A percentile compares a stretch with the other conserved stretches of the same genome.
Evolutionary conservation across 2,113 vertebrate genomes (phyloP).

Genomic region (Prinia subflava): DNA sequence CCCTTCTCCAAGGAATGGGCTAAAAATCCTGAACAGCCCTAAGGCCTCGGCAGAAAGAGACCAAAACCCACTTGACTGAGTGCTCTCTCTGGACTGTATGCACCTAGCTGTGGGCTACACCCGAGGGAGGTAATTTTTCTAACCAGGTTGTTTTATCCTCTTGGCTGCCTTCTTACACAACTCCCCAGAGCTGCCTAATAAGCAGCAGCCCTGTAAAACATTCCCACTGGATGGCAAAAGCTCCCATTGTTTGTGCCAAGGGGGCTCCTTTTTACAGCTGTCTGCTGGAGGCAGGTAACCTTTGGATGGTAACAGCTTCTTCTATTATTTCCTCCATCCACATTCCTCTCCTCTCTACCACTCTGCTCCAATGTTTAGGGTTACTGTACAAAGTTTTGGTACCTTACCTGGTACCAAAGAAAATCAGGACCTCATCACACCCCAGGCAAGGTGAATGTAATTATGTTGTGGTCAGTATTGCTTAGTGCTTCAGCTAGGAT

Average conservation of each 20-base stretch:
- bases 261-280: neutral
- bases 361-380: neutral
- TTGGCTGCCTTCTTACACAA: neutral
- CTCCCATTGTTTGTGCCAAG: neutral
- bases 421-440: neutral
- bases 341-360: neutral
- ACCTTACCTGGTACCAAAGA: neutral
- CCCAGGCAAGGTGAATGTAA: neutral
- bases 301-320: neutral
- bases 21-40: neutral
- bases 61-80: neutral
- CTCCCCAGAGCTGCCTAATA: neutral
- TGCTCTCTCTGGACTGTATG: neutral
- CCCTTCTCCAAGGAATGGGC: neutral
- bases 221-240: neutral
- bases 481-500: neutral
- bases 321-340: fast-evolving
- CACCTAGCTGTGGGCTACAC: neutral
- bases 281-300: neutral
- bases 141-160: neutral
- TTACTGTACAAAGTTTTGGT: neutral
- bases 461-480: neutral
- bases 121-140: neutral
- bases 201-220: neutral
- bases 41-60: neutral